Percentiles rank a stretch among this genome's conserved stretches.
These are phyloP conservation scores for Neodiprion lecontei DNA, from an alignment of 1,140 invertebrate species.

Conservation along the genomic window DNA sequence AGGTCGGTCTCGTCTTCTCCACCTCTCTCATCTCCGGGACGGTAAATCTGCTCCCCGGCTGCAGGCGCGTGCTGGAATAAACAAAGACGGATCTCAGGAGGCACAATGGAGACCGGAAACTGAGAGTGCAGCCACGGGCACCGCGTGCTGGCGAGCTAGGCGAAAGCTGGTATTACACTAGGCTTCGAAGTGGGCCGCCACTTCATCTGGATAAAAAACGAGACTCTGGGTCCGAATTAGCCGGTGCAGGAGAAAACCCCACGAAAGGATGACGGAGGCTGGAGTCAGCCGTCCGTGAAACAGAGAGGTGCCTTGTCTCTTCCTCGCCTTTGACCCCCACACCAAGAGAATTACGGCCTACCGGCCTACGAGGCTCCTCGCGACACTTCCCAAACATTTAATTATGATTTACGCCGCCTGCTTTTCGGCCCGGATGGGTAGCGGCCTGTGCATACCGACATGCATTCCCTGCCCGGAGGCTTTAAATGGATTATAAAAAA, in stretches of 20 bases:
- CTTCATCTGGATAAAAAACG: too few species aligned
- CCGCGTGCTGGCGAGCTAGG: background rate
- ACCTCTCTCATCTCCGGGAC: background rate
- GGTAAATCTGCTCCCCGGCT: background rate
- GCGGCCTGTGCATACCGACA: background rate
- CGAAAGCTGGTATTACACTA: background rate
- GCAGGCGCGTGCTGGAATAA: background rate
- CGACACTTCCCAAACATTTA: constrained; percentile 50
- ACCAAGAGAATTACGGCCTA: background rate
- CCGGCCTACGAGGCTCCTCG: constrained; percentile 1
- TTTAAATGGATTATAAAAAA: background rate
- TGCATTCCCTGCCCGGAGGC: background rate
- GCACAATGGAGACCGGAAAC: constrained; percentile 53
- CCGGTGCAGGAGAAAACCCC: too few species aligned
- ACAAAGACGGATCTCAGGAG: constrained; percentile 17
- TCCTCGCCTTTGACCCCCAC: background rate
- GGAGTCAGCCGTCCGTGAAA: background rate
- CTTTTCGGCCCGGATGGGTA: background rate
- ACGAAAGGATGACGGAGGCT: too few species aligned
- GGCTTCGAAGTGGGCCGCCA: background rate
- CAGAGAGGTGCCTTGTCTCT: background rate
- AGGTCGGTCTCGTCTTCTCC: background rate
- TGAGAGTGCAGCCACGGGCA: constrained; percentile 34
- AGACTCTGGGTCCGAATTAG: too few species aligned
- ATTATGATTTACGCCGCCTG: constrained; percentile 53